A percentile compares a stretch with the other conserved stretches of the same genome.
These are phyloP conservation scores for Hydropsyche tenuis DNA, from an alignment of 1,140 invertebrate species.

Conservation along the genomic window DNA sequence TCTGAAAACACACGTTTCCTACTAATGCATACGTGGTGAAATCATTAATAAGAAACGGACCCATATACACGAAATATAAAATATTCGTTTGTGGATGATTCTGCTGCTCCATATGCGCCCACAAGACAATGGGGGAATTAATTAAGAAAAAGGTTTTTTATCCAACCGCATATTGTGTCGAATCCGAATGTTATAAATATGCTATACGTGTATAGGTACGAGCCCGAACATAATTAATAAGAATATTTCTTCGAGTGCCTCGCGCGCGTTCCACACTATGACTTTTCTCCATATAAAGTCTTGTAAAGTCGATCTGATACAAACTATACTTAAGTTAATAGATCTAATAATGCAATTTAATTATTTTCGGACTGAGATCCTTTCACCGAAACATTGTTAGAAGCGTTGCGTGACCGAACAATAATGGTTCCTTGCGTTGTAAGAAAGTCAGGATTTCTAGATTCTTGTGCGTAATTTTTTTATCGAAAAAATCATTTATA, in stretches of 20 bases:
- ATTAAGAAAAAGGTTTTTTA: slow-evolving; percentile 43
- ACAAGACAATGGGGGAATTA: slow-evolving; percentile 49
- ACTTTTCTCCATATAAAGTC: not conserved
- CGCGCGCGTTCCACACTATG: not conserved
- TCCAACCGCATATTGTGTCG: slow-evolving; percentile 26
- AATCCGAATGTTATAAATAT: slow-evolving; percentile 21
- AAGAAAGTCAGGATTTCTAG: not conserved
- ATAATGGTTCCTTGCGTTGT: not conserved
- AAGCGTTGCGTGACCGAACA: slow-evolving; percentile 9
- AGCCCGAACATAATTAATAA: not conserved
- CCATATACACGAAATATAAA: slow-evolving; percentile 1
- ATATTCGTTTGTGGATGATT: slow-evolving; percentile 1
- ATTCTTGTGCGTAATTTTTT: slow-evolving; percentile 1
- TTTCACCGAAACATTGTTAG: slow-evolving; percentile 4
- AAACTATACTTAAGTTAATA: no score
- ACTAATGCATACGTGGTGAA: not conserved
- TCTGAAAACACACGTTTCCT: no score
- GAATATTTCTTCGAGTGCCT: not conserved
- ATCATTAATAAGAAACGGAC: slow-evolving; percentile 6
- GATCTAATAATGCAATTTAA: slow-evolving; percentile 4
- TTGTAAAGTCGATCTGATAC: not conserved
- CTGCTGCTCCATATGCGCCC: slow-evolving; percentile 17
- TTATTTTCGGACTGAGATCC: slow-evolving; percentile 7
- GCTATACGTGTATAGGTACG: not conserved
- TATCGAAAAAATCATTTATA: not conserved